phyloP scores from a whole-genome alignment of 2,113 vertebrate genomes.

The Eulemur macaco region DNA sequence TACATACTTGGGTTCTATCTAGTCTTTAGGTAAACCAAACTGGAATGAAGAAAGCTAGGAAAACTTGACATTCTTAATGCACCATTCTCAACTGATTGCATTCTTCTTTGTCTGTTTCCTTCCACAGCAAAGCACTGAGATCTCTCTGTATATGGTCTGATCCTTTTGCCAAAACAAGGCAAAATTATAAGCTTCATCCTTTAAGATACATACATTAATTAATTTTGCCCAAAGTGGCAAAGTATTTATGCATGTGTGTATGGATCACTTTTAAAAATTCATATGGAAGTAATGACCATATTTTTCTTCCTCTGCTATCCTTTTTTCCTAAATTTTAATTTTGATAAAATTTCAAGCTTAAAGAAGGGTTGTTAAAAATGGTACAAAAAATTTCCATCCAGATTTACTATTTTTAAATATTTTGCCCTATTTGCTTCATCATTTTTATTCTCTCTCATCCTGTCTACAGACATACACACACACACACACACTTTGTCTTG shows the following conservation, averaged over 20 bases:
- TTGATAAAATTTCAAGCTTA: slow-evolving; percentile 1
- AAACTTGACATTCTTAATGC: not conserved
- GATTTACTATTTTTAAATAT: not conserved
- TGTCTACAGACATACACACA: not conserved
- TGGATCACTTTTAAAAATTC: slow-evolving; percentile 2
- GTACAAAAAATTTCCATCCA: not conserved
- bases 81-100: not conserved
- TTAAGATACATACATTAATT: not conserved
- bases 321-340: slow-evolving; percentile 18
- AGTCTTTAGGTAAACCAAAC: not conserved
- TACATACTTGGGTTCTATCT: not conserved
- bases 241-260: not conserved
- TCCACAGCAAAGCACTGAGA: not conserved
- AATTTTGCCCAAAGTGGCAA: not conserved
- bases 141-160: not conserved
- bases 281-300: not conserved
- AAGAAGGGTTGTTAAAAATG: not conserved
- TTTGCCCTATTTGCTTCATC: not conserved
- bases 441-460: not conserved
- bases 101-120: not conserved
- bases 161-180: not conserved
- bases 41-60: not conserved
- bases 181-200: not conserved
- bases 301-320: not conserved
- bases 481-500: not conserved